Evolutionary conservation across 2,113 vertebrate genomes (phyloP).

Genomic region (Corydoras maculifer): DNA sequence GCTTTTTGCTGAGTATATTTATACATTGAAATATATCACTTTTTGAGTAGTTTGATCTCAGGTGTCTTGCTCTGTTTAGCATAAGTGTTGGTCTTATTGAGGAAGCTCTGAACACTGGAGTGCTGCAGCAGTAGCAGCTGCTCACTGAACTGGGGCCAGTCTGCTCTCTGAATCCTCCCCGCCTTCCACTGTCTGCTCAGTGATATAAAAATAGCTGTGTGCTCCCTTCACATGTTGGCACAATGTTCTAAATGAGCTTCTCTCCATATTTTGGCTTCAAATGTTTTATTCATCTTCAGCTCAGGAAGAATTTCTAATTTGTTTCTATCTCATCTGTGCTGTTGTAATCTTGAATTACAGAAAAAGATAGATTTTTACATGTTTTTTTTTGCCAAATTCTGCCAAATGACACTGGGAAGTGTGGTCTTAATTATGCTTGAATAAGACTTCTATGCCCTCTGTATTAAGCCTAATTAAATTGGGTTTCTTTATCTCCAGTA

Average conservation of each 20-base stretch:
- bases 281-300: constrained; percentile 40
- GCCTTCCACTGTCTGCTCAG: constrained; percentile 32
- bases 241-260: constrained; percentile 35
- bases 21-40: not conserved
- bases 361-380: constrained; percentile 4
- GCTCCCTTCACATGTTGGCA: constrained; percentile 33
- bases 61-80: constrained; percentile 16
- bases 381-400: not conserved
- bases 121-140: constrained; percentile 16
- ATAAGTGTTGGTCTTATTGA: constrained; percentile 23
- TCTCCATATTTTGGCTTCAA: constrained; percentile 30
- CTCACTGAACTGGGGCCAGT: not conserved
- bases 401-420: not conserved
- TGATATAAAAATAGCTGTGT: constrained; percentile 41
- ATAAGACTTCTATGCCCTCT: constrained; percentile 2
- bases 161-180: constrained; percentile 3
- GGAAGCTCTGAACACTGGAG: constrained; percentile 8
- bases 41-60: constrained; percentile 7
- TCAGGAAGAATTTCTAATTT: constrained; percentile 29
- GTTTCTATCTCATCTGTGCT: constrained; percentile 15
- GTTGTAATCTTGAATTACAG: constrained; percentile 15
- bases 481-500: not conserved
- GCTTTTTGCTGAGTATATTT: not conserved
- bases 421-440: not conserved
- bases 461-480: constrained; percentile 15